Evolutionary conservation across 2,113 vertebrate species (phyloP).

Genomic region (Verasper variegatus): DNA sequence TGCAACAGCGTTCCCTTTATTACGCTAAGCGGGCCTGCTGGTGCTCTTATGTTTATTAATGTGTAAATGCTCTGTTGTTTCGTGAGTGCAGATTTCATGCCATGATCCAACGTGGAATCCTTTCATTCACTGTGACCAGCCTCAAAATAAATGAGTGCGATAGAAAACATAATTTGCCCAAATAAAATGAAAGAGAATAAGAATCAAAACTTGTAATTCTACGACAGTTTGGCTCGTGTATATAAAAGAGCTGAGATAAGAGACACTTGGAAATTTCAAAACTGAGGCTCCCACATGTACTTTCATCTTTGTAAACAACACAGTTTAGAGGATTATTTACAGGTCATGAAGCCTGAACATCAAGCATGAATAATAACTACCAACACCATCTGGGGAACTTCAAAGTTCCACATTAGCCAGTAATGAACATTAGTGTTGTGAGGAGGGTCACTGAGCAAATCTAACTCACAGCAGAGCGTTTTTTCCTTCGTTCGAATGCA

Average conservation of each 20-base stretch:
- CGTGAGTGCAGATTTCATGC: slow-evolving; percentile 34
- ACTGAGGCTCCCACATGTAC: slow-evolving; percentile 70
- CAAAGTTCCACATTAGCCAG: slow-evolving; percentile 83
- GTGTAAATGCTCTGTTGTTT: slow-evolving; percentile 32
- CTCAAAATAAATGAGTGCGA: slow-evolving; percentile 9
- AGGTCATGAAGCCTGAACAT: slow-evolving; percentile 80
- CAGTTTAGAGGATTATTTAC: slow-evolving; percentile 81
- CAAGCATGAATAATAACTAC: slow-evolving; percentile 82
- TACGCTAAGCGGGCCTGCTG: background rate
- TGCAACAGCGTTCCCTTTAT: slow-evolving; percentile 14
- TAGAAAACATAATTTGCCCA: slow-evolving; percentile 21
- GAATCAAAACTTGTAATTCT: background rate
- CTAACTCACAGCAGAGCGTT: slow-evolving; percentile 46
- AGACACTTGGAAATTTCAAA: slow-evolving; percentile 50
- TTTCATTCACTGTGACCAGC: slow-evolving; percentile 29
- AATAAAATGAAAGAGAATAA: background rate
- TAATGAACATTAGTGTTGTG: slow-evolving; percentile 79
- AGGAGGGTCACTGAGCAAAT: slow-evolving; percentile 77
- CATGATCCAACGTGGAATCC: slow-evolving; percentile 15
- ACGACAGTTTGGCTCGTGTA: slow-evolving; percentile 5
- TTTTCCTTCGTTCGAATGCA: slow-evolving; percentile 43
- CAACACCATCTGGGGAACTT: slow-evolving; percentile 81
- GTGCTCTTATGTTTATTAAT: slow-evolving; percentile 29
- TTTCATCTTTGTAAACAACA: slow-evolving; percentile 79
- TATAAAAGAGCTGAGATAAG: slow-evolving; percentile 31